These are phyloP conservation scores for Nesidiocoris tenuis DNA, from an alignment of 2,888 invertebrate genomes.

Conservation along the genomic window DNA sequence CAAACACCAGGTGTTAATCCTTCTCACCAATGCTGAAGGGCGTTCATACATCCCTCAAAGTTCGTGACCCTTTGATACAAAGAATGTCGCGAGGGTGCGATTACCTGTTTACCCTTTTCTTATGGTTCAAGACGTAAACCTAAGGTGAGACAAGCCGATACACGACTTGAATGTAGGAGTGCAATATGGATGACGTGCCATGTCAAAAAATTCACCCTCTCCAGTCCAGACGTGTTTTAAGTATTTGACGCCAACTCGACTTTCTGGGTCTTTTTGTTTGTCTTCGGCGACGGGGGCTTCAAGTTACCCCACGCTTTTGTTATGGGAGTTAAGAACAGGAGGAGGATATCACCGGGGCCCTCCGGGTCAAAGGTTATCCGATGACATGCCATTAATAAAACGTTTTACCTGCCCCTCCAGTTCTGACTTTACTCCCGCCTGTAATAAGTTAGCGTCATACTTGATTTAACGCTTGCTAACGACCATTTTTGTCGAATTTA, in stretches of 20 bases:
- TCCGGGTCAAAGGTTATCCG: background rate
- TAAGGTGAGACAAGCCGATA: background rate
- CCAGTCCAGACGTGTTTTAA: background rate
- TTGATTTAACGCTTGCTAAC: no score
- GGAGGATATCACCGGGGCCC: background rate
- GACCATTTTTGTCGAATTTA: no score
- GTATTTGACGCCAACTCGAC: background rate
- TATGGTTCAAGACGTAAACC: no score
- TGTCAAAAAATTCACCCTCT: background rate
- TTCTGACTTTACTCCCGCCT: no score
- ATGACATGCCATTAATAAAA: background rate
- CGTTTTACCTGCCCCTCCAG: no score
- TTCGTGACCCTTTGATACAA: background rate
- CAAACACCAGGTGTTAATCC: background rate
- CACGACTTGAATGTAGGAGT: background rate
- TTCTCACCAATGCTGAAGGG: background rate
- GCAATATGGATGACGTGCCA: background rate
- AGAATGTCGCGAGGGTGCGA: background rate
- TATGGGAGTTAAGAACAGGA: background rate
- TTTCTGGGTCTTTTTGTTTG: background rate
- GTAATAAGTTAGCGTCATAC: no score
- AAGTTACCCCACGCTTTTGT: background rate
- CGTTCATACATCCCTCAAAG: background rate
- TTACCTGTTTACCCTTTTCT: background rate
- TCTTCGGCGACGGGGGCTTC: background rate